Base-by-base conservation (phyloP, 2,797 vertebrate genomes). In the Rhabdomys pumilio region DNA sequence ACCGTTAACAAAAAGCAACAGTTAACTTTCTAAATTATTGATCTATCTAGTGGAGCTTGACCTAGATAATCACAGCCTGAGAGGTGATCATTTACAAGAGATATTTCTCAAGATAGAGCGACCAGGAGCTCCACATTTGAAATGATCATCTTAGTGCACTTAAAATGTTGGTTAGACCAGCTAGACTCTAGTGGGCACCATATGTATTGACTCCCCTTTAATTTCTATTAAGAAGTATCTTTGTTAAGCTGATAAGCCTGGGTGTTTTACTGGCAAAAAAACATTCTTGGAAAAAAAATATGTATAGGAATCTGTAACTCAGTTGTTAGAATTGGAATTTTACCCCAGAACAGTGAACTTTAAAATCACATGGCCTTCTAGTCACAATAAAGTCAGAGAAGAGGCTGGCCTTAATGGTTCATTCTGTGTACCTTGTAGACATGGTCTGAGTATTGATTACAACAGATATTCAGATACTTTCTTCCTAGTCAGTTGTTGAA, bases 11-110 rank as follows among this genome's bases (percentile, higher is more conserved):
- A 73, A 89, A 95, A 85, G 90, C 90, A 85, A 73, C 94, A 93
- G 97, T 97, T 96, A 91, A 34, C 91, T 94, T 97, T 97, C 94
- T 97, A 89, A 97, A 92, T 94, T 91, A 91, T 89, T 94, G 96
- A 69, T 84, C 65, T 72, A 22, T 91, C 87, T 95, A 72, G 26
- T 88, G 89, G 61, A 94, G 92, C 65, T 96, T 87, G 77, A 47
- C 34, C 47, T 67, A 92, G 87, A 59, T 94, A 67, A 65, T 84
- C 65, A 79, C 50, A 65, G n/a, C 53, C 92, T 75, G 53, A 86
- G 77, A 85, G 82, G 65, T 77, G 17, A 93, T 94, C 17, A 53
- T 67, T 92, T 55, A 73, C 53, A 95, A 92, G 10, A 12, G n/a
- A 2, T 67, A 84, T 11, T 82, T 82, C 50, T 82, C 59, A 82